Evolutionary conservation across 1,140 invertebrate genomes (phyloP).

Genomic region (Drosophila equinoxialis): DNA sequence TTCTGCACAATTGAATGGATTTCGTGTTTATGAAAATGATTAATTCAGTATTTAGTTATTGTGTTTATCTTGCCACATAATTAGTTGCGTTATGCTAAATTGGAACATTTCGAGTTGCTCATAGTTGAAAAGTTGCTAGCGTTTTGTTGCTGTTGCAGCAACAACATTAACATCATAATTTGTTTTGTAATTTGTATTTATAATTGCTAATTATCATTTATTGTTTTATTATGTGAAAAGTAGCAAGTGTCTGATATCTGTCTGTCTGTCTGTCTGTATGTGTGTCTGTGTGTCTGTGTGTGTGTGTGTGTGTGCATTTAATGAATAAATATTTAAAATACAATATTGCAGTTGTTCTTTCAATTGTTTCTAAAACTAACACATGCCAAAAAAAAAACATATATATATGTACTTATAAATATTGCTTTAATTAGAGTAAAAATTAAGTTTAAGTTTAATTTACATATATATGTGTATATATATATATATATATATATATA

Average conservation of each 20-base stretch:
- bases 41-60: constrained; percentile 31
- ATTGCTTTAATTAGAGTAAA: constrained; percentile 43
- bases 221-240: constrained; percentile 47
- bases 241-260: not conserved
- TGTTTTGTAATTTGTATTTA: constrained; percentile 63
- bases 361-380: constrained; percentile 53
- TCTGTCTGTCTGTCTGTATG: constrained; percentile 23
- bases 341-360: constrained; percentile 72
- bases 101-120: constrained; percentile 78
- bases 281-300: not conserved
- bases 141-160: constrained; percentile 32
- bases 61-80: constrained; percentile 62
- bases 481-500: constrained; percentile 23
- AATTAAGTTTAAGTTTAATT: not conserved
- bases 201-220: constrained; percentile 68
- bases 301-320: constrained; percentile 47
- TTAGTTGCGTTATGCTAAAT: constrained; percentile 75
- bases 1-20: constrained; percentile 70
- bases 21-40: constrained; percentile 57
- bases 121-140: constrained; percentile 58
- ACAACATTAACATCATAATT: constrained; percentile 31
- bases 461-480: constrained; percentile 3
- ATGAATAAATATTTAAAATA: constrained; percentile 82
- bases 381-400: constrained; percentile 38
- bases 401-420: constrained; percentile 38